Evolutionary conservation across 2,113 vertebrate species (phyloP).

Genomic region (Stigmatopora nigra): DNA sequence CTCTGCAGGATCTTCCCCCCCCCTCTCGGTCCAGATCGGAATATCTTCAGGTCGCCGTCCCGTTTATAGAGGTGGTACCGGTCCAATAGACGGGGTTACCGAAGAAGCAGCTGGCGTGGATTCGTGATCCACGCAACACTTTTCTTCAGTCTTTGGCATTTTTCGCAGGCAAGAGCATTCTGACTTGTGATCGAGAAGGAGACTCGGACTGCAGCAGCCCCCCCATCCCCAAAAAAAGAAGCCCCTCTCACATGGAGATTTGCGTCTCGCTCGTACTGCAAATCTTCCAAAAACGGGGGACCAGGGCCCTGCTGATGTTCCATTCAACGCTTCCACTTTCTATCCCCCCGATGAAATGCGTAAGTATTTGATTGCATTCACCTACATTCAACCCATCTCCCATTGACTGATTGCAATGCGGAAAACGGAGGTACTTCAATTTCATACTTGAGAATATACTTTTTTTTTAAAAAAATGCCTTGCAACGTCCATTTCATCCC

Average conservation of each 20-base stretch:
- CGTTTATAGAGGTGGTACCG: conserved; percentile 20
- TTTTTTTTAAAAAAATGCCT: conserved; percentile 14
- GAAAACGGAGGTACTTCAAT: conserved; percentile 19
- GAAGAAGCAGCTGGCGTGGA: conserved; percentile 45
- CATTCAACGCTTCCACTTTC: conserved; percentile 30
- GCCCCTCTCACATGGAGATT: conserved; percentile 56
- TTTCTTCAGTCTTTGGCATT: conserved; percentile 42
- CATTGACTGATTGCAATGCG: conserved; percentile 1
- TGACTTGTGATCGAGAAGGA: conserved; percentile 50
- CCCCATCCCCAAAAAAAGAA: neutral
- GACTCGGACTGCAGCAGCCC: conserved; percentile 57
- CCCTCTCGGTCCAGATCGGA: conserved; percentile 45
- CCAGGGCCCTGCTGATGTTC: conserved; percentile 49
- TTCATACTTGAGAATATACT: conserved; percentile 27
- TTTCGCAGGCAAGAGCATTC: conserved; percentile 46
- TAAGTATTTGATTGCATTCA: conserved; percentile 46
- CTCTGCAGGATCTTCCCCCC: conserved; percentile 50
- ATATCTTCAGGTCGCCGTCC: conserved; percentile 46
- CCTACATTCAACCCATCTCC: neutral
- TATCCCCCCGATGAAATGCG: conserved; percentile 62
- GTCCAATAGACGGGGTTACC: conserved; percentile 14
- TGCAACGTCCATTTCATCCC: neutral
- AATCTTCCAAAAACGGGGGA: conserved; percentile 50
- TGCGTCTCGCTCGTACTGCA: conserved; percentile 47
- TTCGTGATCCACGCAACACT: conserved; percentile 50